phyloP scores from a whole-genome alignment of 2,797 vertebrate species.

The Sebastes itinus region DNA sequence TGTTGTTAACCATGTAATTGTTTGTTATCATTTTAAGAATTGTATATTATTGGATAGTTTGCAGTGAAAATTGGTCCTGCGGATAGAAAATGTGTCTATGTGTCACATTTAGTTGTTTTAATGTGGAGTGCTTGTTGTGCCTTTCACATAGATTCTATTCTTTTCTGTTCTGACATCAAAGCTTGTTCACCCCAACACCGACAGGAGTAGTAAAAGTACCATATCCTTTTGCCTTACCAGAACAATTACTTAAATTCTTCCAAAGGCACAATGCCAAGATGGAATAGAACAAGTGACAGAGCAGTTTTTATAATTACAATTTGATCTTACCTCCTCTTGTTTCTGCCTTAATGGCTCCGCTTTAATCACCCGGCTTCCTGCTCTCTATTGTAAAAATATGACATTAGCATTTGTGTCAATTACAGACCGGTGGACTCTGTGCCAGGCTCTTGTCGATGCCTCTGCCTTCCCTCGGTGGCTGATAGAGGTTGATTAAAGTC shows the following conservation, averaged over 20 bases:
- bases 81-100: no score
- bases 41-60: no score
- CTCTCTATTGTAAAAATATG: slow-evolving; percentile 15
- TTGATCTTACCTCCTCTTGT: background rate
- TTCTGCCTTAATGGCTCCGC: background rate
- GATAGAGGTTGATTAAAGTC: slow-evolving; percentile 30
- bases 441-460: slow-evolving; percentile 27
- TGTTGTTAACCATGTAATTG: no score
- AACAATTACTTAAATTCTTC: slow-evolving; percentile 8
- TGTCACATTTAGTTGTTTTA: no score
- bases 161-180: no score
- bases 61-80: no score
- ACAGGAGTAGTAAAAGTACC: background rate
- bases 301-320: background rate
- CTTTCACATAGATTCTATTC: no score
- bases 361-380: slow-evolving; percentile 13
- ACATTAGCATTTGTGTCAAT: slow-evolving; percentile 28
- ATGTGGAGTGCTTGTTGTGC: no score
- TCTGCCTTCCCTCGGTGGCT: background rate
- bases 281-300: background rate
- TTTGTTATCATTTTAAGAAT: no score
- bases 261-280: background rate
- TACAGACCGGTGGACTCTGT: background rate
- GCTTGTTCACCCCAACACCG: no score
- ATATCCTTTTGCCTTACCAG: background rate